Conservation (phyloP, 2,113 vertebrate genomes). For the Dasyornis broadbenti region DNA sequence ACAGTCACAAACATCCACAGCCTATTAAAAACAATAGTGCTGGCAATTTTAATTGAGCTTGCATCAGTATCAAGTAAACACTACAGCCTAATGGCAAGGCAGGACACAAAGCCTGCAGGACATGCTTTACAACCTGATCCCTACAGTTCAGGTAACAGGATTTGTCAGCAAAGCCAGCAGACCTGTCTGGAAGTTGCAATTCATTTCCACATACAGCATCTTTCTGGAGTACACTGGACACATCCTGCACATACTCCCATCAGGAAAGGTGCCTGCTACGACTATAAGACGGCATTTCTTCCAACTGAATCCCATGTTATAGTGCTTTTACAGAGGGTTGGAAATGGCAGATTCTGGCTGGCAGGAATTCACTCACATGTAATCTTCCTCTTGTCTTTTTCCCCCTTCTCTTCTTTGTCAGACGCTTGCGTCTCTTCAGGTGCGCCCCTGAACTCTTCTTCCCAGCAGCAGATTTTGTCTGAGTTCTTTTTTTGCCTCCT, state of each 20-base stretch:
- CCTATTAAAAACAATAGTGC: background rate
- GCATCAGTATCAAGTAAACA: background rate
- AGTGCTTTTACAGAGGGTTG: background rate
- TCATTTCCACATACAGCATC: background rate
- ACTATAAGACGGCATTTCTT: background rate
- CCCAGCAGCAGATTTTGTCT: slow-evolving; percentile 26
- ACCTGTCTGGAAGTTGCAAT: background rate
- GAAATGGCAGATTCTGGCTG: background rate
- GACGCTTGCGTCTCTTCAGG: slow-evolving; percentile 69
- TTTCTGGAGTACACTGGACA: background rate
- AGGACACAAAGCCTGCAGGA: background rate
- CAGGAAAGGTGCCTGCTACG: background rate
- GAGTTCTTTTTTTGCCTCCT: slow-evolving; percentile 65
- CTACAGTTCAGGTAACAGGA: background rate
- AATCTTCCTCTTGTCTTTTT: slow-evolving; percentile 66
- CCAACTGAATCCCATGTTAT: background rate
- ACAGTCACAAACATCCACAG: background rate
- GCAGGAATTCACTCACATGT: slow-evolving; percentile 13
- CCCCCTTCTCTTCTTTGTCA: slow-evolving; percentile 70
- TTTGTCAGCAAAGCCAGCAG: background rate
- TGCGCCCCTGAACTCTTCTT: slow-evolving; percentile 58
- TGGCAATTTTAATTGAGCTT: background rate
- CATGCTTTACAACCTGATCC: background rate
- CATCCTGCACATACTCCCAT: background rate
- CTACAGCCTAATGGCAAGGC: background rate